Evolutionary conservation across 1,140 invertebrate genomes (phyloP).

Genomic region (Diorhabda elongata): DNA sequence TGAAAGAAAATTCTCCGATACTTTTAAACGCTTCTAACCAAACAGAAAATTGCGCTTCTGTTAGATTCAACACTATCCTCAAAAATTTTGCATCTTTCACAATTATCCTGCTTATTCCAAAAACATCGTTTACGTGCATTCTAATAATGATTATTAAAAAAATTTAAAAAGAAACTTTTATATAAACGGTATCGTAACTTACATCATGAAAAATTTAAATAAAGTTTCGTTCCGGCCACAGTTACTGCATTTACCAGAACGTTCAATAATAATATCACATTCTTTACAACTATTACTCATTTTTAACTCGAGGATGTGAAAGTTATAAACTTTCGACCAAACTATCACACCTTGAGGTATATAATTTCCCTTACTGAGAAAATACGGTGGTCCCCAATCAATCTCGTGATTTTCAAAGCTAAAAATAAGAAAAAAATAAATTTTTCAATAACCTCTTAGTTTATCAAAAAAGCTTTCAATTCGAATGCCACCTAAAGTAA

Average conservation of each 20-base stretch:
- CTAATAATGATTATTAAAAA: neutral
- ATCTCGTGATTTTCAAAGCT: slow-evolving; percentile 4
- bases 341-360: slow-evolving; percentile 10
- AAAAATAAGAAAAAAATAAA: neutral
- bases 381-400: slow-evolving; percentile 16
- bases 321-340: slow-evolving; percentile 5
- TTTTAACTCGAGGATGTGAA: slow-evolving; percentile 5
- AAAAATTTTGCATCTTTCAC: neutral
- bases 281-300: neutral
- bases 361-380: slow-evolving; percentile 4
- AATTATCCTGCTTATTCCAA: slow-evolving; percentile 6
- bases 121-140: slow-evolving; percentile 6
- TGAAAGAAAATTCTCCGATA: slow-evolving; percentile 6
- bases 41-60: neutral
- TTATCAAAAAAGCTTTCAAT: no score
- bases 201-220: slow-evolving; percentile 8
- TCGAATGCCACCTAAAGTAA: no score
- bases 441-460: no score
- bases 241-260: neutral
- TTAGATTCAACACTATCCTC: slow-evolving; percentile 5
- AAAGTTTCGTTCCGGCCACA: neutral
- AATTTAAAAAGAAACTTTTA: no score
- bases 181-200: neutral
- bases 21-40: slow-evolving; percentile 7
- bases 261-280: neutral